Evolutionary conservation across 2,888 invertebrate genomes (phyloP), one percentile per base, ranked within the genome.

Genomic region (Meghimatium bilineatum): DNA sequence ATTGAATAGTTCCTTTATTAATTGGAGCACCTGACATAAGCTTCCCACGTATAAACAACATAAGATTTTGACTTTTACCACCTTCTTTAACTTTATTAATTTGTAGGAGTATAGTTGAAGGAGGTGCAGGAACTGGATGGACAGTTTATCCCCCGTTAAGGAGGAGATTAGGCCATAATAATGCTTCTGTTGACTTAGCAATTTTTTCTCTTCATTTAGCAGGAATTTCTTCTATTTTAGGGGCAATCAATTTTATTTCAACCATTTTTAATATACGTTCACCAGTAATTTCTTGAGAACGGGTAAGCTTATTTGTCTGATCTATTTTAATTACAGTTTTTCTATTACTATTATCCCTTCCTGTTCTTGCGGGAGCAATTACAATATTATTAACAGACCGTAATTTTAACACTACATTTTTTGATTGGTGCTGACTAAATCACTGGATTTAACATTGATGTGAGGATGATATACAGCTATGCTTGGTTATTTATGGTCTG

Each of bases 41-140:
- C 20, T 97, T 96, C 80, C 96, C 96, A 0, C 96, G 96, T 92
- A 95, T 97, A 95, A 97, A 97, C 95, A 96, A 96, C 94, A 96
- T 96, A 95, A 96, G 96, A 93, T 97, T 96, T 94, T 97, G 96
- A 95, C 87, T 97, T 82, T 87, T 97, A n/a, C 96, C 96, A 0
- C 96, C 96, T 0, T 95, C 96, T 20, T 90, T 97, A 90, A 94
- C 95, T n/a, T 88, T 97, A 74, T 90, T 96, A 92, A 92, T 96
- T 91, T 94, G 94, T 82, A 96, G 96, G 90, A 95, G 95, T 90
- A 94, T 96, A 90, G 95, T 96, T 85, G 96, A 96, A 95, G 95
- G 94, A 89, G 96, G 96, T 82, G 95, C 95, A 78, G 96, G 96
- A 85, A 96, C 96, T 71, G 96, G 96, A 80, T 97, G 96, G 95